A percentile compares a stretch with the other conserved stretches of the same genome.
phyloP scores from a whole-genome alignment of 2,888 invertebrate species.

The Plagiodera versicolora region DNA sequence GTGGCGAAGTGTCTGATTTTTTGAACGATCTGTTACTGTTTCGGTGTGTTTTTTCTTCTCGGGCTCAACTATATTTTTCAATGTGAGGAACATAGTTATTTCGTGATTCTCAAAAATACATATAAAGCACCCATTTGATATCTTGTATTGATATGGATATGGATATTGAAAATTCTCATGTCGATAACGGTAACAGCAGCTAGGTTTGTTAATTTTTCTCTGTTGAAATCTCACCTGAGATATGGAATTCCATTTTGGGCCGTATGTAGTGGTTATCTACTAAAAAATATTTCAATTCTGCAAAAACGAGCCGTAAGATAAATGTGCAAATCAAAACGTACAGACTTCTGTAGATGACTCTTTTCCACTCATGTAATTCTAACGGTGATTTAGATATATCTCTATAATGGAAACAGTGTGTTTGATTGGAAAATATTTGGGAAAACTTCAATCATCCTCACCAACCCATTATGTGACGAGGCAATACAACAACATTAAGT shows the following conservation, averaged over 20 bases:
- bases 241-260: constrained; percentile 8
- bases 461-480: neutral
- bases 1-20: no score
- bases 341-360: neutral
- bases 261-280: neutral
- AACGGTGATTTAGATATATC: neutral
- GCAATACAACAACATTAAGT: neutral
- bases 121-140: no score
- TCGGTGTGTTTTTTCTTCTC: no score
- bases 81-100: no score
- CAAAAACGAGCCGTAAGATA: constrained; percentile 6
- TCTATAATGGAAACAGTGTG: constrained; percentile 7
- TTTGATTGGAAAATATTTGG: neutral
- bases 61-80: no score
- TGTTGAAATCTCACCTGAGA: constrained; percentile 5
- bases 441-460: neutral
- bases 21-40: no score
- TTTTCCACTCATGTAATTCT: neutral
- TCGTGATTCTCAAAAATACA: no score
- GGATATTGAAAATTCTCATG: no score
- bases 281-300: neutral
- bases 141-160: no score
- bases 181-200: constrained; percentile 7
- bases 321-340: constrained; percentile 1
- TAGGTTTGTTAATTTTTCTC: constrained; percentile 1